Base-by-base conservation (phyloP, 2,888 invertebrate genomes). In the Andrena marginata region DNA sequence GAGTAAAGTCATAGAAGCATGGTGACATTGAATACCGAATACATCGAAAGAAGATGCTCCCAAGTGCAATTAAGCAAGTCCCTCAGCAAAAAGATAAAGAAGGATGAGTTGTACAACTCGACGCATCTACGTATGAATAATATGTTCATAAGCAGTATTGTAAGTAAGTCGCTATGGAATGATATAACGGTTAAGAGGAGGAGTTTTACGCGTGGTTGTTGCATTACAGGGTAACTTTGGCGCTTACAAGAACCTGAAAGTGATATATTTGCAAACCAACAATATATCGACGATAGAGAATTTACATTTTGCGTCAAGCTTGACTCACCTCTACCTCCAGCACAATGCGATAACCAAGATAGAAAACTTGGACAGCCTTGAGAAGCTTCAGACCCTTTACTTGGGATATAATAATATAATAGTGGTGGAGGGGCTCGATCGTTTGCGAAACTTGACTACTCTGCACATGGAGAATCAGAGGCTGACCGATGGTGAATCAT, bases 221-320 rank as follows among this genome's bases (percentile, higher is more conserved):
- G 16, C 63, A 62, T 87, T 90, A 54, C 84, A 94, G 94, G 93
- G 92, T 29, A 92, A 94, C 83, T 89, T 95, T 31, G 90, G 92
- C 16, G 81, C 87, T 48, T 94, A 93, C 62, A 91, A 90, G 85
- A 95, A 95, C 65, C 93, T 97, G n/a, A 94, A 94, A 79, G 96
- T 96, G 29, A 93, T 96, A 23, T 98, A 97, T 94, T 95, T 97
- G 56, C 98, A 98, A 91, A 97, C 97, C 90, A 99, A 99, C 93
- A 95, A 96, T 88, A 96, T 99, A 85, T 94, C 95, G 0, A 96
- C 96, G 92, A 96, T 99, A 29, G 95, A 97, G 92, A 97, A 97
- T 89, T 91, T 98, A 7, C 95, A 96, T 67, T 93, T 94, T 31
- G 94, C 97, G 3, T 94, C 94, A 65, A 96, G 96, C 87, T 93